Base-by-base conservation (phyloP, 2,888 invertebrate genomes). In the Megamerina dolium region DNA sequence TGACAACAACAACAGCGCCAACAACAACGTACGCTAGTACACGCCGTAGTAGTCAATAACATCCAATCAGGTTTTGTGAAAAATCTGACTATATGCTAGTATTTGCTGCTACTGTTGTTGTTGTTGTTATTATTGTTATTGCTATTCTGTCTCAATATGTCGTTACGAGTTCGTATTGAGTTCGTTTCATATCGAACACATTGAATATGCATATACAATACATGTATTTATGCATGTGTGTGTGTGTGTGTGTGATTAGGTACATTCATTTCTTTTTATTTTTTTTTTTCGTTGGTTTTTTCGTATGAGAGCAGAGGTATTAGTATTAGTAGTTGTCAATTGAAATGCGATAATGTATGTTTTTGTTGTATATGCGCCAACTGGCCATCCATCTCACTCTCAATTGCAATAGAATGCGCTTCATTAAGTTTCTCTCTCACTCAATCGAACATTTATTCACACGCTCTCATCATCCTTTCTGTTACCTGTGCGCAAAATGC, bases 31-130 rank as follows among this genome's bases (percentile, higher is more conserved):
- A 41, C 52, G 51, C 49, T 39, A 49, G 60, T 57, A 57, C 54
- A n/a, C n/a, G n/a, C n/a, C n/a, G n/a, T n/a, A 61, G 60, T 63
- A 68, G 68, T 68, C 68, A 68, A 68, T 68, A 68, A 67, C 68
- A 68, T 68, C 68, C 68, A 68, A 68, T 68, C 68, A 68, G 68
- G 68, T 68, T n/a, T 68, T 68, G 68, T 68, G 67, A 68, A 68
- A 68, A 68, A 68, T 68, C 68, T 68, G 68, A 68, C 58, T 56
- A 59, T 60, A 54, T 57, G 54, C 55, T 20, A 32, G 32, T 14
- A 4, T 27, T 17, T 31, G 14, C 14, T 9, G 31, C 13, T 31
- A 14, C 31, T 3, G 30, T 30, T 38, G 30, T 38, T 29, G 20
- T 31, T 39, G 20, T 39, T 18, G 19, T 37, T 29, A 2, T 37